phyloP scores from a whole-genome alignment of 2,797 vertebrate genomes.

The Sebastes cheni region DNA sequence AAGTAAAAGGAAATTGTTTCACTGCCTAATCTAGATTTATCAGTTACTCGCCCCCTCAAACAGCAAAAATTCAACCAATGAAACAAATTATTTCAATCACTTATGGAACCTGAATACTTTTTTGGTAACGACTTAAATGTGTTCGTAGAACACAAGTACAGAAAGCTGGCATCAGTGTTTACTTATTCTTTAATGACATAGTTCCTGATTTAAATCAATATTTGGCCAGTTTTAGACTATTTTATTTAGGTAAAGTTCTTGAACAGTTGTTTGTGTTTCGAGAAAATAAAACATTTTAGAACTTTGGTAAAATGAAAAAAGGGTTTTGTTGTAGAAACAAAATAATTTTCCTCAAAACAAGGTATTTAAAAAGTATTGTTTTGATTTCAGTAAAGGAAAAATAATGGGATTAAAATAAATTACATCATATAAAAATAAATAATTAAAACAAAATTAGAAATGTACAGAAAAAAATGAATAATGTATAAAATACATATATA shows the following conservation, averaged over 20 bases:
- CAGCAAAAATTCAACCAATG: background rate
- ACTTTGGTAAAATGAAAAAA: background rate
- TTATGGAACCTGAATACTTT: background rate
- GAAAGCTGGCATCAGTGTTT: too few relatives aligned
- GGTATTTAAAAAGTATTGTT: background rate
- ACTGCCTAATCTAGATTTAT: background rate
- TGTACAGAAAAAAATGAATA: background rate
- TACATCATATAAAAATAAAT: too few relatives aligned
- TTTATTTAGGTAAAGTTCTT: background rate
- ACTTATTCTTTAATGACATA: too few relatives aligned
- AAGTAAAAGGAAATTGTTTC: background rate
- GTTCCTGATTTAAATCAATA: too few relatives aligned
- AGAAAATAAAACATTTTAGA: background rate
- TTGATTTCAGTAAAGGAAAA: background rate
- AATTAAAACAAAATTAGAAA: background rate
- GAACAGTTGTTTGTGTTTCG: background rate
- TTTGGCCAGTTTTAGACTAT: background rate
- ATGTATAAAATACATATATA: background rate
- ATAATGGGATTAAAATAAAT: background rate
- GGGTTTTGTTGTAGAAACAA: too few relatives aligned
- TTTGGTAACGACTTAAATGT: background rate
- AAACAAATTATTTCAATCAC: background rate
- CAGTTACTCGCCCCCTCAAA: too few relatives aligned
- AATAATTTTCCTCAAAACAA: background rate
- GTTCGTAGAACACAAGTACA: too few relatives aligned